phyloP scores from a whole-genome alignment of 2,888 invertebrate species.

The Sclerodermus sp. region DNA sequence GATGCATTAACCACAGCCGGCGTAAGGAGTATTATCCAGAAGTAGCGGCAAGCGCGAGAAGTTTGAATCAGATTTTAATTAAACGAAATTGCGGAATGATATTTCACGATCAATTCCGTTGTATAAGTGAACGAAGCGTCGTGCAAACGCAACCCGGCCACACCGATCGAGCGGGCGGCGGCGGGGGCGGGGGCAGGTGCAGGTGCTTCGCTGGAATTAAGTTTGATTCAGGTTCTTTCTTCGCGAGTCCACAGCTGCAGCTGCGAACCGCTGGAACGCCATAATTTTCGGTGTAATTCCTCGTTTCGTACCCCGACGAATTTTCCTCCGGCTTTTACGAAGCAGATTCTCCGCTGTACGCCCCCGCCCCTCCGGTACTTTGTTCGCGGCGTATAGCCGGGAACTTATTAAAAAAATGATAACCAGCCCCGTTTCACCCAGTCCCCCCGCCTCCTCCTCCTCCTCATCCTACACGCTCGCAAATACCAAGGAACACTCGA shows the following conservation, averaged over 20 bases:
- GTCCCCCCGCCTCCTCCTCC: no score
- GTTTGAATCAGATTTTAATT: conserved; percentile 57
- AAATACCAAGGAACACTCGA: no score
- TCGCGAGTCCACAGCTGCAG: conserved; percentile 15
- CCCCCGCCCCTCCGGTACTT: no score
- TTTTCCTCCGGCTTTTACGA: conserved; percentile 11
- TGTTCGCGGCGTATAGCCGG: no score
- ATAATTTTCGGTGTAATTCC: conserved; percentile 25
- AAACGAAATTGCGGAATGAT: conserved; percentile 55
- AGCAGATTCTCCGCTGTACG: conserved; percentile 18
- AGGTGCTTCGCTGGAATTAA: conserved; percentile 26
- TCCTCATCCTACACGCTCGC: no score
- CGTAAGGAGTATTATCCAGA: conserved; percentile 33
- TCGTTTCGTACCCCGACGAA: conserved; percentile 1
- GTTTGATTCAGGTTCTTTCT: conserved; percentile 29
- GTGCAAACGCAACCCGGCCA: not conserved
- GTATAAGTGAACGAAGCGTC: conserved; percentile 3
- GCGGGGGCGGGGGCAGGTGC: conserved; percentile 3
- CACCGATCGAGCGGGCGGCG: not conserved
- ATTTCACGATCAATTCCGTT: conserved; percentile 31
- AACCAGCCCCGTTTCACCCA: no score
- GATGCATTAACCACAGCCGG: conserved; percentile 56
- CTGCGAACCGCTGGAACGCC: conserved; percentile 10
- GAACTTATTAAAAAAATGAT: no score
- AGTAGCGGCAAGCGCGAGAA: conserved; percentile 29